Base-by-base conservation (phyloP, 2,888 invertebrate species). In the Embidobia sp. region DNA sequence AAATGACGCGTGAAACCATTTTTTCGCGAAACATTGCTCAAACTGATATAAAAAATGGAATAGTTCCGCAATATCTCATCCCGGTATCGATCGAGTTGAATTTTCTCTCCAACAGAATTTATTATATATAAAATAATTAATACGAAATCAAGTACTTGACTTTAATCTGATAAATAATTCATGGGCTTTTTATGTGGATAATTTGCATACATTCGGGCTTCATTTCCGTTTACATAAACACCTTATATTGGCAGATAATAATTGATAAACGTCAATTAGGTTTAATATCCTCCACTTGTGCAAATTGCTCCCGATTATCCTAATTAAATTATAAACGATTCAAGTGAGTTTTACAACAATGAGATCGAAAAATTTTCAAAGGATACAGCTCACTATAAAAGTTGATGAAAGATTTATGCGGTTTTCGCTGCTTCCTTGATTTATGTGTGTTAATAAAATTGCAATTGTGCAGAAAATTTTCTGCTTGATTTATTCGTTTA, bases 91-190 rank as follows among this genome's bases (percentile, higher is more conserved):
- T 7, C 10, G 31, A 1, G 49, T 11, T 15, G 1, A 26, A 29
- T 37, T 49, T 49, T 63, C 63, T n/a, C 49, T 29, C 7, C 7
- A 3, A 4, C n/a, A 19, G 29, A 44, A 44, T 33, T 51, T 53
- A 53, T 27, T 26, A 44, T 44, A 35, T 33, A 31, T 44, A 11
- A 44, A 44, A 26, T 64, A 42, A 64, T 64, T 64, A 51, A 22
- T 4, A 31, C 13, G 13, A 46, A 53, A 35, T 35, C 13, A 40
- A 55, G 27, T 18, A 16, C 13, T 29, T n/a, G 10, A 19, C 13
- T 57, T 67, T 53, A 55, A 13, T 57, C 19, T 29, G 18, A 55
- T 67, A 31, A 46, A 57, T 67, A 57, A 67, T 67, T 26, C 67
- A 67, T 48, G 37, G 8, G 29, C 37, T 57, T 57, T 67, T 57